Conservation (phyloP, 2,797 vertebrate genomes). For the Triplophysa yarkandensis region DNA sequence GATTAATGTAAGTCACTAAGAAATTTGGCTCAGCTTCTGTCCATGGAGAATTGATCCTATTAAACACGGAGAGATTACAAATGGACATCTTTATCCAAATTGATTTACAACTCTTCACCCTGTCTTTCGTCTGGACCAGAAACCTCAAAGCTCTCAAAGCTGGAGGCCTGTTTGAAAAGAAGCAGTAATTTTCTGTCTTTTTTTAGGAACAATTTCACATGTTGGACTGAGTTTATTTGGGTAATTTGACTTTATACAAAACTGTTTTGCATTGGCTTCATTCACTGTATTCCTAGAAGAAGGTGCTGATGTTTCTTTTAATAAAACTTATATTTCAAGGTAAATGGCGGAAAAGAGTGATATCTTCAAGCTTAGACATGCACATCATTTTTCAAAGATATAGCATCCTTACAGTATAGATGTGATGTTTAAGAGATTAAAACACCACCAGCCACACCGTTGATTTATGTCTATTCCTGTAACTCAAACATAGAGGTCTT, state of each 20-base stretch:
- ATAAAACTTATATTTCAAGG: neutral
- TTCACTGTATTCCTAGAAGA: neutral
- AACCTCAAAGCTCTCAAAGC: neutral
- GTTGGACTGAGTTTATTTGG: neutral
- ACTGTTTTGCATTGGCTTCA: neutral
- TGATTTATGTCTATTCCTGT: neutral
- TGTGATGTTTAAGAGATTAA: neutral
- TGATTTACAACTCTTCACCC: neutral
- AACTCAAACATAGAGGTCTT: neutral
- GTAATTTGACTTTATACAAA: neutral
- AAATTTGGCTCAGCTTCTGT: slow-evolving; percentile 16
- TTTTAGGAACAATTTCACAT: neutral
- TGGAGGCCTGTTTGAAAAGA: neutral
- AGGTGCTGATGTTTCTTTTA: neutral
- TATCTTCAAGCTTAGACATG: neutral
- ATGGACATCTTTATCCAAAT: slow-evolving; percentile 24
- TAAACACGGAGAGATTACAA: slow-evolving; percentile 37
- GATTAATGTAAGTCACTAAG: slow-evolving; percentile 43
- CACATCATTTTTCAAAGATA: neutral
- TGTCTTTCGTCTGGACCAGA: neutral
- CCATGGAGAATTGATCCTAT: slow-evolving; percentile 51
- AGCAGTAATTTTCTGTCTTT: neutral
- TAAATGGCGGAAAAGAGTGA: neutral
- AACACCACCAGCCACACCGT: neutral
- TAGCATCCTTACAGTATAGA: neutral